Evolutionary conservation across 2,113 vertebrate genomes (phyloP).

Genomic region (Paralichthys olivaceus): DNA sequence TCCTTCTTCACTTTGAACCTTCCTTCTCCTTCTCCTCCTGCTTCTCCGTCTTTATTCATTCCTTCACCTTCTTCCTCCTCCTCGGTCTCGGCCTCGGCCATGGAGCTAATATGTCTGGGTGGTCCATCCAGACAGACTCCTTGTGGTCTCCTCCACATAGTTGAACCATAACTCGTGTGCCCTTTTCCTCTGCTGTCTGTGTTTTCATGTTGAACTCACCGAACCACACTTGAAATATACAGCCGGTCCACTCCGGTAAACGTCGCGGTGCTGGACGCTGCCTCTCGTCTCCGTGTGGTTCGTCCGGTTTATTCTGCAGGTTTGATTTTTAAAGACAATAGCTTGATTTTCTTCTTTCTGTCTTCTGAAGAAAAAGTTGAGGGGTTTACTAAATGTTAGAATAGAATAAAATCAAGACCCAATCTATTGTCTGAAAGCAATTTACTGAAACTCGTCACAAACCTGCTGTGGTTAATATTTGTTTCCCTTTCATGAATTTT

Average conservation of each 20-base stretch:
- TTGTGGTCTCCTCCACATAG: background rate
- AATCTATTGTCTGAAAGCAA: too few species aligned
- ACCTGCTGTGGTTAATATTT: too few species aligned
- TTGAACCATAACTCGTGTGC: slow-evolving; percentile 12
- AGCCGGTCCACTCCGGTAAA: slow-evolving; percentile 17
- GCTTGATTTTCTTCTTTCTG: background rate
- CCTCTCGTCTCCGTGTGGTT: slow-evolving; percentile 45
- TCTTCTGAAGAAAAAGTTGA: background rate
- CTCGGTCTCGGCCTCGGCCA: background rate
- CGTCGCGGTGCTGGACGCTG: slow-evolving; percentile 19
- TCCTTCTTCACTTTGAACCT: too few species aligned
- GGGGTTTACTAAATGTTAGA: too few species aligned
- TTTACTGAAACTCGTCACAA: too few species aligned
- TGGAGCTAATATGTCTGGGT: slow-evolving; percentile 35
- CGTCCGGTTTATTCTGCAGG: slow-evolving; percentile 56
- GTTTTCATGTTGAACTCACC: slow-evolving; percentile 6
- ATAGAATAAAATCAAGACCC: too few species aligned
- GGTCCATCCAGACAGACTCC: slow-evolving; percentile 25
- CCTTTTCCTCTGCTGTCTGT: background rate
- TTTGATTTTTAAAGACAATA: slow-evolving; percentile 21
- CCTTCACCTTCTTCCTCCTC: background rate
- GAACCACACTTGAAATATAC: slow-evolving; percentile 27
- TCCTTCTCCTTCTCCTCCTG: background rate
- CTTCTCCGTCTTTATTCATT: background rate
- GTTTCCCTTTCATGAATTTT: too few species aligned